These are phyloP conservation scores for Saturnia pavonia DNA, from an alignment of 2,888 invertebrate genomes.

Conservation along the genomic window DNA sequence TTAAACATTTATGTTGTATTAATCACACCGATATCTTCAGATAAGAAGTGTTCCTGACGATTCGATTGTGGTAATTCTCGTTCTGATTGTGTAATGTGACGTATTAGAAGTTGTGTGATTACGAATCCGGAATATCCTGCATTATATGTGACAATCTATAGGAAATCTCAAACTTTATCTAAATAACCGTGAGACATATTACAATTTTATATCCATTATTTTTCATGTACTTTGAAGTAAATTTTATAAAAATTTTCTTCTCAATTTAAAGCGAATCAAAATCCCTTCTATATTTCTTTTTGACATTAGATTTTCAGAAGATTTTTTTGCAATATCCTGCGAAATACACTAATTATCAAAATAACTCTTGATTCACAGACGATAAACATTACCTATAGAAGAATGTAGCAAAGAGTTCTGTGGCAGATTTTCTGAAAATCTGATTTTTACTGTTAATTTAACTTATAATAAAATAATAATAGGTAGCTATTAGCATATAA, in stretches of 20 bases:
- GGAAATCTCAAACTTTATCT: conserved; percentile 10
- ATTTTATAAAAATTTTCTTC: not conserved
- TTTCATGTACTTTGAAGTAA: not conserved
- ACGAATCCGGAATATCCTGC: conserved; percentile 9
- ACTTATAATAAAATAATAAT: too few relatives aligned
- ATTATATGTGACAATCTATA: not conserved
- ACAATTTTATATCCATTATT: not conserved
- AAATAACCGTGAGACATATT: not conserved
- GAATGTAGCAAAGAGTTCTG: too few relatives aligned
- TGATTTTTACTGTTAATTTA: too few relatives aligned
- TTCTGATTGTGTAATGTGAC: conserved; percentile 12
- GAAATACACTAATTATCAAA: too few relatives aligned
- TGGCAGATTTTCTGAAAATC: too few relatives aligned
- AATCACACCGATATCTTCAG: conserved; percentile 25
- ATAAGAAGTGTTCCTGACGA: conserved; percentile 15
- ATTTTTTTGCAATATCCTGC: too few relatives aligned
- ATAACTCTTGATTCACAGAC: too few relatives aligned
- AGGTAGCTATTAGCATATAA: too few relatives aligned
- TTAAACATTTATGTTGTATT: conserved; percentile 31
- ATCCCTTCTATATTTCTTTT: not conserved
- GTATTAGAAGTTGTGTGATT: not conserved
- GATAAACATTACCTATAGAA: too few relatives aligned
- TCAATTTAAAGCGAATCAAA: not conserved
- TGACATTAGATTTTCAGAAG: not conserved
- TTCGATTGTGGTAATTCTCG: conserved; percentile 12